Percentiles rank a stretch among this genome's conserved stretches.
Conservation (phyloP, 2,888 invertebrate species). For the Biston stratarius region DNA sequence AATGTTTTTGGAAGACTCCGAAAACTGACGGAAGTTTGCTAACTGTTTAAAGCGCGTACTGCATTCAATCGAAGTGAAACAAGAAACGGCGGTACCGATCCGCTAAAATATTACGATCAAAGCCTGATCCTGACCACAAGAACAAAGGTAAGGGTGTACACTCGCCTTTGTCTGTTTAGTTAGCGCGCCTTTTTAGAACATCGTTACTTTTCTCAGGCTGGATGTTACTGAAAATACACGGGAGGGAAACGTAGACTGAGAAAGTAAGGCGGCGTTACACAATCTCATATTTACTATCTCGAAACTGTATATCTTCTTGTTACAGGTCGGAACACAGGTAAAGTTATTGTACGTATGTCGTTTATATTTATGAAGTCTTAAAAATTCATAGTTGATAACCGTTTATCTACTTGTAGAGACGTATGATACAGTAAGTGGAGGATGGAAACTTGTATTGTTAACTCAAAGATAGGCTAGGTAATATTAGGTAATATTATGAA, state of each 20-base stretch:
- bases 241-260: neutral
- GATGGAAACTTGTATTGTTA: no score
- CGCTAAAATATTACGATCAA: conserved; percentile 67
- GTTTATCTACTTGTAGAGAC: no score
- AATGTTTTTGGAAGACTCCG: neutral
- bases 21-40: neutral
- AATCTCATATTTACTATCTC: neutral
- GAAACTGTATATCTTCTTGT: neutral
- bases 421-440: no score
- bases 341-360: neutral
- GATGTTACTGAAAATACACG: neutral
- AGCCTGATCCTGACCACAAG: conserved; percentile 55
- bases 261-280: conserved; percentile 5
- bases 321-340: neutral
- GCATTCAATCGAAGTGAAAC: conserved; percentile 56
- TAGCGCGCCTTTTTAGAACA: conserved; percentile 14
- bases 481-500: no score
- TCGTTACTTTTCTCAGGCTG: conserved; percentile 12
- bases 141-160: conserved; percentile 49
- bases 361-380: neutral
- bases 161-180: conserved; percentile 24
- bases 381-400: no score
- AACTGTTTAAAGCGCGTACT: conserved; percentile 1
- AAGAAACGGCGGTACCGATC: conserved; percentile 57
- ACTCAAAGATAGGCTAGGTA: no score